These are phyloP conservation scores for Corythoichthys intestinalis DNA, from an alignment of 2,113 vertebrate species.

Conservation along the genomic window DNA sequence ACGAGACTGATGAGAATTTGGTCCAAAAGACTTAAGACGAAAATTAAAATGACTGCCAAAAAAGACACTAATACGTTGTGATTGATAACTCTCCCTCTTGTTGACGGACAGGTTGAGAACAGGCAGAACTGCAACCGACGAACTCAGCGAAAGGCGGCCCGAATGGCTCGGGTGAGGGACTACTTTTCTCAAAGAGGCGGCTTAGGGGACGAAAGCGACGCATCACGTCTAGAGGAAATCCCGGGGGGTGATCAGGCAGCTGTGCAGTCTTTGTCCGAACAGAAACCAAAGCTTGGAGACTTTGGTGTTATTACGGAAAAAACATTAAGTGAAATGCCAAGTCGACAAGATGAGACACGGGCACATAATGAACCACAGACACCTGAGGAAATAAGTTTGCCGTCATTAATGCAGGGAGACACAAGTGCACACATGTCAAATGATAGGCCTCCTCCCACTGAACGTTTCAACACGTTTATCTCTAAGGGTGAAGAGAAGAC, in stretches of 20 bases:
- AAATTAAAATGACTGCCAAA: too few species aligned
- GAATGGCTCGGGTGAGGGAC: slow-evolving; percentile 53
- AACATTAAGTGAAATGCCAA: slow-evolving; percentile 4
- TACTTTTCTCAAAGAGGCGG: slow-evolving; percentile 44
- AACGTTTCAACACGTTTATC: slow-evolving; percentile 7
- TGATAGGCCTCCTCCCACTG: slow-evolving; percentile 9
- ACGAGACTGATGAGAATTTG: too few species aligned
- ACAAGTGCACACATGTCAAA: slow-evolving; percentile 8
- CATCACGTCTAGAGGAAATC: slow-evolving; percentile 19
- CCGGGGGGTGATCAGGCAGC: background rate
- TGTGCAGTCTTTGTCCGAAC: slow-evolving; percentile 10
- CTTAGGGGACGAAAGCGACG: slow-evolving; percentile 12
- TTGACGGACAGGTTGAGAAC: slow-evolving; percentile 59
- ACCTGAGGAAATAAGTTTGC: slow-evolving; percentile 19
- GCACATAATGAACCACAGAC: slow-evolving; percentile 8
- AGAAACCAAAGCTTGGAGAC: slow-evolving; percentile 3
- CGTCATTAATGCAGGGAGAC: slow-evolving; percentile 13
- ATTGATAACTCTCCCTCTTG: slow-evolving; percentile 15
- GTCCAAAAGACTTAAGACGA: too few species aligned
- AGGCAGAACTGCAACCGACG: slow-evolving; percentile 40
- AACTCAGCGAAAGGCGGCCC: slow-evolving; percentile 50
- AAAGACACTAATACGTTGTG: background rate
- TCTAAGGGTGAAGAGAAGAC: slow-evolving; percentile 5
- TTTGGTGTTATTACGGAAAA: background rate
- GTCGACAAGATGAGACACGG: slow-evolving; percentile 15